Base-by-base conservation (phyloP, 2,888 invertebrate genomes). In the Aphidoletes aphidimyza region DNA sequence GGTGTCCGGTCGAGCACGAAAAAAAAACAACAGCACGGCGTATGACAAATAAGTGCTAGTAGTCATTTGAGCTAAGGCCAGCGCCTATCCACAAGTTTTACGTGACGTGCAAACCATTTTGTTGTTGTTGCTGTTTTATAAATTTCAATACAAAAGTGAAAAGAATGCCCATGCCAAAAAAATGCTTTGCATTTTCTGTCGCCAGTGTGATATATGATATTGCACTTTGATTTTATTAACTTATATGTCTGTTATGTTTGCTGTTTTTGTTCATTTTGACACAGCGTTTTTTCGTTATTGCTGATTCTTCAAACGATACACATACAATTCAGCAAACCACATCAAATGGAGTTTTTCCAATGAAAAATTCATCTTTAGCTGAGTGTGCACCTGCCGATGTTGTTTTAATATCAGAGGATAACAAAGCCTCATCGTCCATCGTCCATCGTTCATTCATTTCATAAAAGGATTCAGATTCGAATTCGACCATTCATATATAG, bases 121-220 rank as follows among this genome's bases (percentile, higher is more conserved):
- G n/a, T 34, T 34, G 11, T 30, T 69, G 1, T 30, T 30, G 26
- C 17, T 9, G 3, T 69, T 69, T 69, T 0, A 11, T 14, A 42
- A 42, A 42, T 42, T 42, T 14, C 42, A 9, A 42, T 42, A 42
- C n/a, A n/a, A n/a, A n/a, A n/a, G n/a, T 54, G 22, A n/a, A 22
- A 22, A 22, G 54, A 54, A 3, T 22, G n/a, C 30, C 11, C 69
- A 6, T 26, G 69, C 34, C 30, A 69, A 34, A 69, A 69, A 69
- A 14, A 30, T 69, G 34, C 17, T 69, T 30, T 69, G 69, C 30
- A 30, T 69, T 14, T 69, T 14, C n/a, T 34, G 69, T 30, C 69
- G 30, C 14, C 69, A 30, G 69, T 34, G 69, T 69, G 69, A 69
- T 69, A 69, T 69, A 69, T 69, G 69, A 34, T 69, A 69, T 69